Base-by-base conservation (phyloP, 2,888 invertebrate genomes). In the Slavum lentiscoides region DNA sequence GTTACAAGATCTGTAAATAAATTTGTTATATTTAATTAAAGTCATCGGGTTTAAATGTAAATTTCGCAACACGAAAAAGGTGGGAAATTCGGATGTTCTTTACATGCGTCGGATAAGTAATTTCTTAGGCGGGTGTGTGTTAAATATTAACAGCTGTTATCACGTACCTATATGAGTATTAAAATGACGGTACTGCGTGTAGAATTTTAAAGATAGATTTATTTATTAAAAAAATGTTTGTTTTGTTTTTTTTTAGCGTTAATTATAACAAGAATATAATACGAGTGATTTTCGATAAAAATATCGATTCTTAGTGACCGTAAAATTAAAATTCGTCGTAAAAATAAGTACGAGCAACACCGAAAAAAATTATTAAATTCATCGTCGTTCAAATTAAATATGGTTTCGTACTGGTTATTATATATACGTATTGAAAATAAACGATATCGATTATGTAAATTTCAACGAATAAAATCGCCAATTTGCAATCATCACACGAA, bases 1-100 rank as follows among this genome's bases (percentile, higher is more conserved):
- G 49, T 49, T 19, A 30, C 17, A 30, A 7, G n/a, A 43, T 23
- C 49, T 23, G 13, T 1, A 49, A 62, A 43, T n/a, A 43, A 73
- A 39, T 53, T 7, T 15, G n/a, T 62, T 53, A 8, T n/a, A 49
- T 62, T 49, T 62, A n/a, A 62, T 62, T 73, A 61, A 72, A 43
- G 0, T 23, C 9, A 19, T 53, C 17, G 30, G 19, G 30, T 37
- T 62, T 19, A 61, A 62, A 74, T 43, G 59, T 11, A 61, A 73
- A 61, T 73, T 43, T 19, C 49, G 8, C 6, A 17, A 68, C 8
- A 49, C n/a, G 30, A 69, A 53, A 30, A 30, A 62, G 6, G 13
- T 15, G 13, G 13, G 17, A 49, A 39, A 43, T 2, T 1, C 37
- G 0, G 13, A 55, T 0, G n/a, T 37, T 39, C 1, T 39, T 43